Evolutionary conservation across 2,113 vertebrate species (phyloP).

Genomic region (Prolemur simus): DNA sequence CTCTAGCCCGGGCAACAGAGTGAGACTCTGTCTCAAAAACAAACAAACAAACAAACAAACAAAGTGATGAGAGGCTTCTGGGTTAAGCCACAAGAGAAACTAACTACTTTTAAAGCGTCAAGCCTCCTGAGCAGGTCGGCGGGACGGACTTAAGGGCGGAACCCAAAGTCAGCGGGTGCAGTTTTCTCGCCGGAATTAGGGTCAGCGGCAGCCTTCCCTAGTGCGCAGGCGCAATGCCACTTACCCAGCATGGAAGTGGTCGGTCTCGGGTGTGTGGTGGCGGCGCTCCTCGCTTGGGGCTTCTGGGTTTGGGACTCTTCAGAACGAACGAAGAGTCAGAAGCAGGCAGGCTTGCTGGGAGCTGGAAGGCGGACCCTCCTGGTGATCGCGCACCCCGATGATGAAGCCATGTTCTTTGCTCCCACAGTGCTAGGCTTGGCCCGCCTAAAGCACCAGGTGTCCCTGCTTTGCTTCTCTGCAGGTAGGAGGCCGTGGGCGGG

Average conservation of each 20-base stretch:
- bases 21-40: no score
- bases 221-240: conserved; percentile 46
- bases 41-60: no score
- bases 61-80: background rate
- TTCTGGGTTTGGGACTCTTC: conserved; percentile 30
- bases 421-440: conserved; percentile 89
- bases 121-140: accelerated
- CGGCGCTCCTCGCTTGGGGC: background rate
- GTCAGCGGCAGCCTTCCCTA: background rate
- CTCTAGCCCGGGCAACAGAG: no score
- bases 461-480: conserved; percentile 94
- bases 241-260: background rate
- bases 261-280: background rate
- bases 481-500: conserved; percentile 84
- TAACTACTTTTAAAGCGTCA: background rate
- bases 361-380: conserved; percentile 79
- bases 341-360: background rate
- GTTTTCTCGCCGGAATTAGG: conserved; percentile 55
- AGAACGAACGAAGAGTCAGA: background rate
- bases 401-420: conserved; percentile 97
- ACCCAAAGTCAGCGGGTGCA: background rate
- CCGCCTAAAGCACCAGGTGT: conserved; percentile 80
- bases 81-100: background rate
- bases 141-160: conserved; percentile 54
- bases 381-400: conserved; percentile 96